phyloP scores from a whole-genome alignment of 2,888 invertebrate species.

The Melinaea marsaeus region DNA sequence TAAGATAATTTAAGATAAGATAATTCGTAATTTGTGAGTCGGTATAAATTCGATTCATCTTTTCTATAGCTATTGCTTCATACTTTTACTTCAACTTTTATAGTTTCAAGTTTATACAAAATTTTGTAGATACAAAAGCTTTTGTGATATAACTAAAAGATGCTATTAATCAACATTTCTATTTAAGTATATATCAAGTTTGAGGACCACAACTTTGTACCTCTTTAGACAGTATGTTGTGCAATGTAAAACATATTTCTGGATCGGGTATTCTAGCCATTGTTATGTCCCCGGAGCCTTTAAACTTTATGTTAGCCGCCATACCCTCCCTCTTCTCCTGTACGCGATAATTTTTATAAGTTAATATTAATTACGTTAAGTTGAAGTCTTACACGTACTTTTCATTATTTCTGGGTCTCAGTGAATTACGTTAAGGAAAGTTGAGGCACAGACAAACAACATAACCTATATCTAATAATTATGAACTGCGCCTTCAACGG shows the following conservation, averaged over 20 bases:
- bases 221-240: not conserved
- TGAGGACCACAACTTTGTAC: constrained; percentile 1
- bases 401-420: too few species aligned
- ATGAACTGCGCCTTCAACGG: too few species aligned
- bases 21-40: not conserved
- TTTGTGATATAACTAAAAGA: too few species aligned
- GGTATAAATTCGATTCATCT: not conserved
- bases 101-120: too few species aligned
- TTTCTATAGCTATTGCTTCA: not conserved
- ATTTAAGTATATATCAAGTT: not conserved
- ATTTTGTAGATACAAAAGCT: too few species aligned
- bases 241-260: not conserved
- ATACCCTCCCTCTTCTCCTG: not conserved
- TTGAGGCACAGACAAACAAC: too few species aligned
- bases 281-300: not conserved
- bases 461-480: too few species aligned
- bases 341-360: too few species aligned
- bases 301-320: not conserved
- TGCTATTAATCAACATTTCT: not conserved
- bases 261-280: not conserved
- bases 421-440: too few species aligned
- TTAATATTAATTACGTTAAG: too few species aligned
- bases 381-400: too few species aligned
- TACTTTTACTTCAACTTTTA: too few species aligned
- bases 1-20: constrained; percentile 40